A percentile compares a stretch with the other conserved stretches of the same genome.
These are phyloP conservation scores for Hermaeophaga mercurialis DNA, from an alignment of 2,888 invertebrate species.

Conservation along the genomic window DNA sequence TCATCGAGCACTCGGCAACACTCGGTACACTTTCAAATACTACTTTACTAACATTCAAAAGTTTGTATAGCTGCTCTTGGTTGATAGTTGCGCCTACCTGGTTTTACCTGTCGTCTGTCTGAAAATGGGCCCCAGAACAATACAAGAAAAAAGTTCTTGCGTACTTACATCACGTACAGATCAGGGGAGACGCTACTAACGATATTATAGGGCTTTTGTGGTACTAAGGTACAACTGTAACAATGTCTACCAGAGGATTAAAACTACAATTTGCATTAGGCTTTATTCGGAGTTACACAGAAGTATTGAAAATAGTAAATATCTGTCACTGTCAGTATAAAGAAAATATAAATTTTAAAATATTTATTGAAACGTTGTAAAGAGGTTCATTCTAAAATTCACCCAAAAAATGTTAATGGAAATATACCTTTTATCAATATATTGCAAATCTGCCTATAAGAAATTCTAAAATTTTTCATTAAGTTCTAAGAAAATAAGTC, in stretches of 20 bases:
- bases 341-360: no score
- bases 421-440: no score
- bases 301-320: background rate
- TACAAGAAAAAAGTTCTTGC: slow-evolving; percentile 27
- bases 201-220: background rate
- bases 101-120: slow-evolving; percentile 35
- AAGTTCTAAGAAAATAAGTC: no score
- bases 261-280: background rate
- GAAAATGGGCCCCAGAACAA: slow-evolving; percentile 22
- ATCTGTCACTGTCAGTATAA: background rate
- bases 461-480: no score
- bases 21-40: slow-evolving; percentile 37
- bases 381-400: no score
- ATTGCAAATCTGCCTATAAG: no score
- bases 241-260: background rate
- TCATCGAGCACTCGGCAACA: slow-evolving; percentile 28
- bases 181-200: background rate
- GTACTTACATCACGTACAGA: slow-evolving; percentile 19
- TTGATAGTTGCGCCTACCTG: slow-evolving; percentile 34
- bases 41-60: slow-evolving; percentile 32
- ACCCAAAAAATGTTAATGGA: no score
- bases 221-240: background rate
- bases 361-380: no score
- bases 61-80: slow-evolving; percentile 36
- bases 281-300: background rate